Base-by-base conservation (phyloP, 1,140 invertebrate genomes). In the Panagrolaimus sp. region DNA sequence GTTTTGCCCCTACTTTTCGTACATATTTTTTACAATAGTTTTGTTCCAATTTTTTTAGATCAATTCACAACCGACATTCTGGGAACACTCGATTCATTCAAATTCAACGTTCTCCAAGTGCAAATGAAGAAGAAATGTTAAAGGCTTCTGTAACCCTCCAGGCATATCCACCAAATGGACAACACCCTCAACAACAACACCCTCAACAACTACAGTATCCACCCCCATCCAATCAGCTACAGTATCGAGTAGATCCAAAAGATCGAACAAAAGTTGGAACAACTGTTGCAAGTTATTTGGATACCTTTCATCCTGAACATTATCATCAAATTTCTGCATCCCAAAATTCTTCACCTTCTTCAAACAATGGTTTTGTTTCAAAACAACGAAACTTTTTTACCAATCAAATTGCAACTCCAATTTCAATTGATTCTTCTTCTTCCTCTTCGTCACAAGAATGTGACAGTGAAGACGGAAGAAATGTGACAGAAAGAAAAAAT, bases 221-320 rank as follows among this genome's bases (percentile, higher is more conserved):
- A n/a, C n/a, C n/a, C n/a, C n/a, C n/a, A n/a, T n/a, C n/a, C n/a
- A n/a, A n/a, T n/a, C n/a, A n/a, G n/a, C n/a, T n/a, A 28, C 14
- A 8, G 8, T 58, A 12, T 26, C 52, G 7, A 58, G n/a, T 17
- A 21, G 52, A 48, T 4, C 21, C 52, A 28, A 8, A 21, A n/a
- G 52, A 26, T 58, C n/a, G 52, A 21, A 4, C 52, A 58, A 17
- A n/a, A 28, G 52, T 58, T 28, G 52, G 52, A 12, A 58, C 52
- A 1, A 21, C 52, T 0, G 52, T 58, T 28, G 52, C 52, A 10
- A 58, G 52, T 8, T 58, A 58, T 58, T 12, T 21, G 10, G 52
- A 58, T 58, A 28, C 21, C 14, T 26, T 58, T 21, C 52, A 21
- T 21, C 52, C 52, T 26, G 28, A 58, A 21, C 52, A 58, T 58